Conservation (phyloP, 2,113 vertebrate genomes). For the Tyto alba region DNA sequence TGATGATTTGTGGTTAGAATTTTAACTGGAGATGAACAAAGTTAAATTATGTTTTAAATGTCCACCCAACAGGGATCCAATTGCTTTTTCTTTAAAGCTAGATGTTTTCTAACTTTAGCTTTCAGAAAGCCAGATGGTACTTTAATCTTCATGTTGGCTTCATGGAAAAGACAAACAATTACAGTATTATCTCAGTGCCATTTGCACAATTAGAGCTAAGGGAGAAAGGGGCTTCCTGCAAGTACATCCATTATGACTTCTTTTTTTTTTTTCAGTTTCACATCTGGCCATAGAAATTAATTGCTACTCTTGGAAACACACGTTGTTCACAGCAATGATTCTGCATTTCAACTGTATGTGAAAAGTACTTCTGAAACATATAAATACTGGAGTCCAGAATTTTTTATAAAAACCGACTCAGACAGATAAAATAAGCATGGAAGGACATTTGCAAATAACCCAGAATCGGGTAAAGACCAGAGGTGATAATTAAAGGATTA, state of each 20-base stretch:
- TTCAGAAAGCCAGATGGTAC: constrained; percentile 29
- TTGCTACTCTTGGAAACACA: background rate
- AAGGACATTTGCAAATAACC: background rate
- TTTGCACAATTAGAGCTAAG: constrained; percentile 23
- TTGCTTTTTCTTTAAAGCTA: constrained; percentile 3
- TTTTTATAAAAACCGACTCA: background rate
- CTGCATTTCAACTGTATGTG: background rate
- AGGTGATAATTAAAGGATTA: background rate
- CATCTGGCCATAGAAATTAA: background rate
- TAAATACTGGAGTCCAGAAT: background rate
- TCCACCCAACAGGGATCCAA: background rate
- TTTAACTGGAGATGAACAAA: constrained; percentile 38
- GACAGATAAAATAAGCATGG: background rate
- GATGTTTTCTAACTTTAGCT: constrained; percentile 1
- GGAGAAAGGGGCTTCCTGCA: background rate
- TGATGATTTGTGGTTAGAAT: constrained; percentile 16
- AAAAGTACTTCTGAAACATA: background rate
- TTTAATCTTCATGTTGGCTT: constrained; percentile 6
- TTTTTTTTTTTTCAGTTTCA: background rate
- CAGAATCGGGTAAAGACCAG: background rate
- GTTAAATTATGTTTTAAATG: constrained; percentile 31
- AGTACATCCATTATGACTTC: background rate
- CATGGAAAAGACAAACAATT: constrained; percentile 13
- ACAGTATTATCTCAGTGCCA: background rate
- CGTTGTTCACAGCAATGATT: background rate